A percentile compares a stretch with the other conserved stretches of the same genome.
phyloP scores from a whole-genome alignment of 1,140 invertebrate species.

The Eueides isabella region DNA sequence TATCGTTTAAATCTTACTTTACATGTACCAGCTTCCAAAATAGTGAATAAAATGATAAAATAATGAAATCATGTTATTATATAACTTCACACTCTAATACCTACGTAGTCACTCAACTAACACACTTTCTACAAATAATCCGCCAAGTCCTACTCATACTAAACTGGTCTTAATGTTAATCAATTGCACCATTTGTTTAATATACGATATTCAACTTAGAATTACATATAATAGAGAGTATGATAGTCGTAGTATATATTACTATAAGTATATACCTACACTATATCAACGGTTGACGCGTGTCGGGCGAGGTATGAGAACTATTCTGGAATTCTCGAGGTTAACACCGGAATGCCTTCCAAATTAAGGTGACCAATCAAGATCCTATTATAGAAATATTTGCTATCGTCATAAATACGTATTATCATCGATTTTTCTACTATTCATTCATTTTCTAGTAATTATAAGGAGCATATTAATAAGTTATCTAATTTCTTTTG shows the following conservation, averaged over 20 bases:
- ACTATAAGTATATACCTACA: background rate
- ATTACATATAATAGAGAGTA: background rate
- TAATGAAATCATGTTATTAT: background rate
- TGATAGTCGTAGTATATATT: background rate
- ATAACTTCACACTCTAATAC: too few relatives aligned
- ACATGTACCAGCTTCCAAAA: background rate
- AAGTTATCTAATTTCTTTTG: background rate
- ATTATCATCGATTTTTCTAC: background rate
- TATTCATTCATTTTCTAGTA: too few relatives aligned
- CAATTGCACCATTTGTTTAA: conserved; percentile 7
- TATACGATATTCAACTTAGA: background rate
- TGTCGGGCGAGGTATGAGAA: conserved; percentile 58
- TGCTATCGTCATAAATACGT: conserved; percentile 9
- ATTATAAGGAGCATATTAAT: background rate
- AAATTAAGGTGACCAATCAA: conserved; percentile 69
- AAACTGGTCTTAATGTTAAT: conserved; percentile 17
- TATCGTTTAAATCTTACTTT: conserved; percentile 28
- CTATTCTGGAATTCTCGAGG: conserved; percentile 64
- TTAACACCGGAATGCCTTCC: conserved; percentile 64
- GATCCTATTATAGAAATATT: conserved; percentile 31
- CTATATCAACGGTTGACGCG: background rate
- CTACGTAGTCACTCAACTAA: too few relatives aligned
- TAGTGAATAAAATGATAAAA: background rate
- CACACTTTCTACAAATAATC: background rate
- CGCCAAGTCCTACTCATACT: conserved; percentile 3